Conservation (phyloP, 2,888 invertebrate species). For the Hanleya hanleyi region DNA sequence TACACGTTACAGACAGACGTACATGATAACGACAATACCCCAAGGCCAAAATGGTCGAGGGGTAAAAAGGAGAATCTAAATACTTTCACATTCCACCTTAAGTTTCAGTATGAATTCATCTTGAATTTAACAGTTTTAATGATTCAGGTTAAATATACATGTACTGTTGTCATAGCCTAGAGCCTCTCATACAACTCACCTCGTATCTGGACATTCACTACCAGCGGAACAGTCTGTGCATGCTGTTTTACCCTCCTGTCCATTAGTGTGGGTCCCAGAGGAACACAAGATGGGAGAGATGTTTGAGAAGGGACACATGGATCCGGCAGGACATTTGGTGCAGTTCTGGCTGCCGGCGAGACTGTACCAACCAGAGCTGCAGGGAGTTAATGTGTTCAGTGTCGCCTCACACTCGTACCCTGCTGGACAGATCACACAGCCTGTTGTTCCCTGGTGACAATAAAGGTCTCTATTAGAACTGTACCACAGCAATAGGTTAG, state of each 20-base stretch:
- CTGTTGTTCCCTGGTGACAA: constrained; percentile 31
- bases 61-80: too few species aligned
- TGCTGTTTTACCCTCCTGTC: constrained; percentile 37
- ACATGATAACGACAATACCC: too few species aligned
- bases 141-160: too few species aligned
- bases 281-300: constrained; percentile 51
- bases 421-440: constrained; percentile 54
- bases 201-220: constrained; percentile 49
- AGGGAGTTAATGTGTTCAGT: constrained; percentile 37
- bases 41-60: too few species aligned
- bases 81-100: too few species aligned
- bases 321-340: constrained; percentile 56
- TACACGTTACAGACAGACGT: too few species aligned
- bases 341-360: constrained; percentile 55
- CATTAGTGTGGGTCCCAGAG: constrained; percentile 56
- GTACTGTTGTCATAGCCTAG: too few species aligned
- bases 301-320: constrained; percentile 51
- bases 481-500: too few species aligned
- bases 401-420: constrained; percentile 53
- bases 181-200: constrained; percentile 37
- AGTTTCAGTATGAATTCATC: too few species aligned
- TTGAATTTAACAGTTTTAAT: too few species aligned
- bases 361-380: constrained; percentile 60
- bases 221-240: constrained; percentile 64
- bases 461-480: too few species aligned